Evolutionary conservation across 2,888 invertebrate species (phyloP), one percentile per base, ranked within the genome.

Genomic region (Apamea epomidion): DNA sequence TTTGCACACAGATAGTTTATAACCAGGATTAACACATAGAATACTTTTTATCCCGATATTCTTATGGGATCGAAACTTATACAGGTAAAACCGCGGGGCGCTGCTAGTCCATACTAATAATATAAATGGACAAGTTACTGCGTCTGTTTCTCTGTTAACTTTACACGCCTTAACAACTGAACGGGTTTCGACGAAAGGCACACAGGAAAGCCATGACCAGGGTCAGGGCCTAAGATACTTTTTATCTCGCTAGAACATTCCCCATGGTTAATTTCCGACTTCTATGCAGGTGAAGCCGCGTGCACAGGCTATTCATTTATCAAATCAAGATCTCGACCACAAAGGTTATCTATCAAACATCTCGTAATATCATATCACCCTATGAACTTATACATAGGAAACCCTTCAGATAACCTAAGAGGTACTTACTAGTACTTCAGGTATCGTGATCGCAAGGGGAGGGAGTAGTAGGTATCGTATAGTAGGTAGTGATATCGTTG

Each of bases 361-460:
- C 60, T 54, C 48, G 37, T 68, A 60, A 68, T 51, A 74, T 72
- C 12, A 65, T 51, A 21, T 18, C 62, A 58, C 58, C 64, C 16
- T 54, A 51, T 25, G n/a, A 83, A 70, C 6, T 37, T 68, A 62
- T 80, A 62, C 25, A 78, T 70, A 83, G 69, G 45, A 60, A 7
- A 62, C 60, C 70, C 25, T 37, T 75, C 51, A 78, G 60, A 29
- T 69, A 54, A 64, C 32, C 48, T 42, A 48, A 84, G 84, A 75
- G 70, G 69, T 87, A 16, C 80, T 86, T 60, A 67, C 16, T 14
- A 12, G 14, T 75, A 64, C 84, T 83, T 75, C 32, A 87, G 48
- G 48, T 42, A 25, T 51, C 78, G 4, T 68, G 29, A 84, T 51
- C 32, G 32, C 58, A 45, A 21, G 67, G 71, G 58, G 54, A 37